These are phyloP conservation scores for Dermatemys mawii DNA, from an alignment of 2,113 vertebrate genomes.

Conservation along the genomic window DNA sequence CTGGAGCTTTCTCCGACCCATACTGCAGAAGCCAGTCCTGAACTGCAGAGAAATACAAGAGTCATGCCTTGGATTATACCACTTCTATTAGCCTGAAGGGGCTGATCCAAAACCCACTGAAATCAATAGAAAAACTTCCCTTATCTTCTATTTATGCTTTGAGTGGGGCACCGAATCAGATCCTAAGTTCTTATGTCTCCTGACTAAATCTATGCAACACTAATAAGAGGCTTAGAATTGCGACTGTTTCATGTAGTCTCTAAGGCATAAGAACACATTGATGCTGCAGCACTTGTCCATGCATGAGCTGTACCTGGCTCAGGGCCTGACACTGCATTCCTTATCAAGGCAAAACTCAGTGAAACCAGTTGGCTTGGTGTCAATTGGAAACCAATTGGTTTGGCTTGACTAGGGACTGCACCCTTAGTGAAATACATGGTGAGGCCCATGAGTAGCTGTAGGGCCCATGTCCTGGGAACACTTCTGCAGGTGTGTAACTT, in stretches of 20 bases:
- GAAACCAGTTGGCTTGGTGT: not conserved
- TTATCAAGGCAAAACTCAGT: conserved; percentile 11
- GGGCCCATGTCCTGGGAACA: not conserved
- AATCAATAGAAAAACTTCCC: not conserved
- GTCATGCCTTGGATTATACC: not conserved
- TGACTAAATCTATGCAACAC: not conserved
- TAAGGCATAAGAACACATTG: not conserved
- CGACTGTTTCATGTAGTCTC: conserved; percentile 28
- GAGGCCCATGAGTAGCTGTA: not conserved
- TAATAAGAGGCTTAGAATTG: not conserved
- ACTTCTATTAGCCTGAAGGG: not conserved
- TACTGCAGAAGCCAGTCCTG: not conserved
- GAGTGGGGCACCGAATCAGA: not conserved
- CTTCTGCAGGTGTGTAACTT: not conserved
- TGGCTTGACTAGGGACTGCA: conserved; percentile 1
- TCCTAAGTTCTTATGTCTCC: not conserved
- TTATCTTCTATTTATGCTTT: not conserved
- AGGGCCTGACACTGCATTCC: not conserved
- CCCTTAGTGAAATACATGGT: not conserved
- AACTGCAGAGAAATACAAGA: not conserved
- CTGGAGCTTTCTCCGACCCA: not conserved
- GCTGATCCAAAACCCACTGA: not conserved
- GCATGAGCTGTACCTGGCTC: conserved; percentile 54
- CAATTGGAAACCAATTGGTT: too few relatives aligned
- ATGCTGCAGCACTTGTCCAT: conserved; percentile 22